Conservation (phyloP, 2,113 vertebrate species). For the Psilopogon haemacephalus region DNA sequence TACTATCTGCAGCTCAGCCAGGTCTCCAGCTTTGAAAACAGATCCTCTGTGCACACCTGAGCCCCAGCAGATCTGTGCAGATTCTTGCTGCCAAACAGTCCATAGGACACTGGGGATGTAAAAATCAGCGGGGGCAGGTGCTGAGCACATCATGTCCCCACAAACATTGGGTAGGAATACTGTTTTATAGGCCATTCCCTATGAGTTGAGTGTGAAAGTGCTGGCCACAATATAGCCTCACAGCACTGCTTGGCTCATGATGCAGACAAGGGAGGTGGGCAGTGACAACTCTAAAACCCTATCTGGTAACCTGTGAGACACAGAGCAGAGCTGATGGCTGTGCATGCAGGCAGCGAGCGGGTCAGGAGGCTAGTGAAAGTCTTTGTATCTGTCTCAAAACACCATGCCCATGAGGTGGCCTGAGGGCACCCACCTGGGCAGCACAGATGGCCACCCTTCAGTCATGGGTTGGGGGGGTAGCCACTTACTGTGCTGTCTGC, state of each 20-base stretch:
- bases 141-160: fast-evolving
- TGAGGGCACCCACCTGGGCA: not conserved
- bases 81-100: fast-evolving
- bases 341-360: fast-evolving
- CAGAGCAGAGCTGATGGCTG: fast-evolving
- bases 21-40: not conserved
- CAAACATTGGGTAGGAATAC: not conserved
- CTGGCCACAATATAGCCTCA: fast-evolving
- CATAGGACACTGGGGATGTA: fast-evolving
- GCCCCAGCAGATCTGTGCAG: not conserved
- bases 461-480: not conserved
- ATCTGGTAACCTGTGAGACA: not conserved
- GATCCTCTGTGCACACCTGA: not conserved
- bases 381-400: not conserved
- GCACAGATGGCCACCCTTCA: not conserved
- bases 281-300: not conserved
- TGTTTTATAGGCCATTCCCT: not conserved
- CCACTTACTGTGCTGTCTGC: fast-evolving
- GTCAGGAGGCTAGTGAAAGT: not conserved
- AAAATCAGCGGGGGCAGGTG: not conserved
- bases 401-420: not conserved
- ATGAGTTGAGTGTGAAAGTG: not conserved
- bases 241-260: too few relatives aligned
- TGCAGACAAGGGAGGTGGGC: not conserved
- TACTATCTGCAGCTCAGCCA: not conserved